phyloP scores from a whole-genome alignment of 2,888 invertebrate genomes.

The Zeuzera pyrina region DNA sequence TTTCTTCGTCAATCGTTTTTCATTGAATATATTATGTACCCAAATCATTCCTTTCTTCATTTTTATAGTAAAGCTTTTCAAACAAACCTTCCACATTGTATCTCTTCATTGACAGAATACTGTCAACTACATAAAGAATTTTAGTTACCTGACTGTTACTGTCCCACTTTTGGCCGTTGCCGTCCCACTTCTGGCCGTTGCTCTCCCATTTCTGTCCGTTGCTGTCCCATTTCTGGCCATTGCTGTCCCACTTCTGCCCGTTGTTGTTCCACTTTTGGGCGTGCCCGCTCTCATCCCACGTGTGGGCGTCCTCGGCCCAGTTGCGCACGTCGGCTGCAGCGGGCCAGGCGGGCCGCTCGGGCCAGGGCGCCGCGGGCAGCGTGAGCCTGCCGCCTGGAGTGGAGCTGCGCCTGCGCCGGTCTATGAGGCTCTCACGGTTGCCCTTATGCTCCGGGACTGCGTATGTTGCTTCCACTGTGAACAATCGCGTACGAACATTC shows the following conservation, averaged over 20 bases:
- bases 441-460: conserved; percentile 59
- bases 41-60: too few species aligned
- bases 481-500: too few species aligned
- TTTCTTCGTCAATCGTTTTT: too few species aligned
- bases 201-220: conserved; percentile 37
- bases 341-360: conserved; percentile 14
- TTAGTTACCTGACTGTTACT: conserved; percentile 17
- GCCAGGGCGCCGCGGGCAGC: conserved; percentile 34
- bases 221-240: conserved; percentile 22
- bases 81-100: too few species aligned
- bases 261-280: conserved; percentile 13
- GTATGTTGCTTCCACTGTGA: conserved; percentile 62
- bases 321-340: conserved; percentile 28
- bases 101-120: too few species aligned
- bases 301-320: conserved; percentile 52
- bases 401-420: conserved; percentile 51
- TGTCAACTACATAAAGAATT: too few species aligned
- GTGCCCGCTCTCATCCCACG: conserved; percentile 32
- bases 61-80: too few species aligned
- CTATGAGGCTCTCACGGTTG: conserved; percentile 45
- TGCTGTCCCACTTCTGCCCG: conserved; percentile 31
- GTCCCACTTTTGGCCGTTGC: conserved; percentile 31
- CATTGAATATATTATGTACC: too few species aligned
- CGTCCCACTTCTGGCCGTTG: conserved; percentile 36
- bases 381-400: conserved; percentile 53